Conservation (phyloP, 2,797 vertebrate genomes). For the Ciconia nigra region DNA sequence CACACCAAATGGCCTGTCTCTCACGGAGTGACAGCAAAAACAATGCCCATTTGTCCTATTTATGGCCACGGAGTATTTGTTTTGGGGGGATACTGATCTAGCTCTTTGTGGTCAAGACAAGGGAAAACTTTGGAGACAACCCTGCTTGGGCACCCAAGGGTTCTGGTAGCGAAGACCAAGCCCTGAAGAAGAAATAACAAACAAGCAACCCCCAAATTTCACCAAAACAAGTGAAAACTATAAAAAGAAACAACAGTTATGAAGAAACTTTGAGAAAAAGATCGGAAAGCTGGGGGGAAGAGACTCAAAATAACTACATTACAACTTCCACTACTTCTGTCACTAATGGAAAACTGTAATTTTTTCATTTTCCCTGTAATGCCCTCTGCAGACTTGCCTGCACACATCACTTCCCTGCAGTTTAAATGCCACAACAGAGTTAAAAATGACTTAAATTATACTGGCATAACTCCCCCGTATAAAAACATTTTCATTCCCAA, state of each 20-base stretch:
- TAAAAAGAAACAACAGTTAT: not conserved
- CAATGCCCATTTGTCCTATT: not conserved
- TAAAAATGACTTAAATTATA: not conserved
- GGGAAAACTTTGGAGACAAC: not conserved
- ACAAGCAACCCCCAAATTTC: not conserved
- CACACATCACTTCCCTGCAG: not conserved
- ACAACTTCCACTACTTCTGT: not conserved
- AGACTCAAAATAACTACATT: not conserved
- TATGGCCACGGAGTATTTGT: not conserved
- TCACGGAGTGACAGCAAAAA: not conserved
- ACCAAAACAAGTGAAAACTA: not conserved
- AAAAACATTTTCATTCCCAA: not conserved
- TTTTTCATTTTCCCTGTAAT: not conserved
- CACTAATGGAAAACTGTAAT: not conserved
- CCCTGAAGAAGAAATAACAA: not conserved
- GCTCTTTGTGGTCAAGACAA: not conserved
- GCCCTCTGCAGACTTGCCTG: not conserved
- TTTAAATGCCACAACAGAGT: not conserved
- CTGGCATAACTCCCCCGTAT: not conserved
- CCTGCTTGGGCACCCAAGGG: rapidly evolving
- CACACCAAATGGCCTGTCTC: not conserved
- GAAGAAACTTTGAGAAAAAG: not conserved
- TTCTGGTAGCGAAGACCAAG: not conserved
- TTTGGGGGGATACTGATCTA: not conserved
- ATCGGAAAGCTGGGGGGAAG: not conserved